phyloP scores from a whole-genome alignment of 2,888 invertebrate genomes.

The Prenolepis imparis region DNA sequence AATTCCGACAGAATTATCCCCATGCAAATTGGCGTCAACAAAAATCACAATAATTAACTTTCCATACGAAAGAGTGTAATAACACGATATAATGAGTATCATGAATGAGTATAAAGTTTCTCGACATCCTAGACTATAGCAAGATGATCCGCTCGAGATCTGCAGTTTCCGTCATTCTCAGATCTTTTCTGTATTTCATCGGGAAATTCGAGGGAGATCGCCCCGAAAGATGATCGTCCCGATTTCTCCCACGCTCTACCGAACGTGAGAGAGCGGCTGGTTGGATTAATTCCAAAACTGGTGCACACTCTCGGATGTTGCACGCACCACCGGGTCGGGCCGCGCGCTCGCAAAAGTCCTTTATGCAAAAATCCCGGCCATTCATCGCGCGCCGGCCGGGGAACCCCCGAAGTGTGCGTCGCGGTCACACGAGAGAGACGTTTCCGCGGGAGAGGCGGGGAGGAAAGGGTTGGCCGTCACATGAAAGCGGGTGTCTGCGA shows the following conservation, averaged over 20 bases:
- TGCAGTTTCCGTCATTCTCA: background rate
- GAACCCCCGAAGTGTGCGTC: constrained; percentile 33
- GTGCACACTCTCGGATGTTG: constrained; percentile 4
- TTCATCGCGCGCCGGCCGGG: constrained; percentile 56
- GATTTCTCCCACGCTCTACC: constrained; percentile 65
- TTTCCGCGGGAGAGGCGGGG: constrained; percentile 53
- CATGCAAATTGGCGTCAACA: background rate
- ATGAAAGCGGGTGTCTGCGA: constrained; percentile 56
- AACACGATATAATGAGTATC: background rate
- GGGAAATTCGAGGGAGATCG: constrained; percentile 4
- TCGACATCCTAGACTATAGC: too few relatives aligned
- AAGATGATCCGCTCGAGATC: background rate
- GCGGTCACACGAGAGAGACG: constrained; percentile 31
- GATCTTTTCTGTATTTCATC: too few relatives aligned
- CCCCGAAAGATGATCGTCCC: constrained; percentile 39
- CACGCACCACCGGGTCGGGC: constrained; percentile 43
- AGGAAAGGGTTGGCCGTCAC: constrained; percentile 46
- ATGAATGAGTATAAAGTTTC: background rate
- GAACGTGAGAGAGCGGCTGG: constrained; percentile 63
- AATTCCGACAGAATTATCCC: background rate
- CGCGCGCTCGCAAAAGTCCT: constrained; percentile 56
- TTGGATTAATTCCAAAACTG: constrained; percentile 66
- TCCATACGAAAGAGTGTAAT: background rate
- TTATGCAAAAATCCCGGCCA: constrained; percentile 73
- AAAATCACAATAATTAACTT: background rate